Conservation (phyloP, 1,140 invertebrate species). For the Parasteatoda tepidariorum region DNA sequence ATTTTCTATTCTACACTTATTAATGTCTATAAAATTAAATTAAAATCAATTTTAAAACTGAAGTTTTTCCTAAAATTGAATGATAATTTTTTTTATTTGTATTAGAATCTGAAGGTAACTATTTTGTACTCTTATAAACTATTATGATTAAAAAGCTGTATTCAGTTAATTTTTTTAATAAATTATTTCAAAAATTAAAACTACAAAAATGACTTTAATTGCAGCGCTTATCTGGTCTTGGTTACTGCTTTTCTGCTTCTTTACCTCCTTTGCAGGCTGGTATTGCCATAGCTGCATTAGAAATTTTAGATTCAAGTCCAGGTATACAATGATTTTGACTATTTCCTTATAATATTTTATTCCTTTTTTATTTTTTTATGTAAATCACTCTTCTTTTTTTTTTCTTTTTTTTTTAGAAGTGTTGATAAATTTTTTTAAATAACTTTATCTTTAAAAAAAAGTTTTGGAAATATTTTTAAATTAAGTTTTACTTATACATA, state of each 20-base stretch:
- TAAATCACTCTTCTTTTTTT: no score
- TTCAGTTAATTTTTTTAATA: background rate
- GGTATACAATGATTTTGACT: conserved; percentile 66
- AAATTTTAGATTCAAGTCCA: conserved; percentile 79
- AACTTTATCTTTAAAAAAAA: no score
- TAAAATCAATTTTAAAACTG: no score
- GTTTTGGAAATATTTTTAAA: background rate
- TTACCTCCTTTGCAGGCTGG: conserved; percentile 90
- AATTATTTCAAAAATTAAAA: background rate
- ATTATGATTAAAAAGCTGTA: background rate
- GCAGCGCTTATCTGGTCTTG: conserved; percentile 73
- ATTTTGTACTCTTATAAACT: no score
- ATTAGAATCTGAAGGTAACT: no score
- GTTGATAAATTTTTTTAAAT: no score
- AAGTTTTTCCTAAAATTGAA: no score
- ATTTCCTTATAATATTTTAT: background rate
- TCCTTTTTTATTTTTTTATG: conserved; percentile 6
- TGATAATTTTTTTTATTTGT: no score
- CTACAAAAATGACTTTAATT: conserved; percentile 10
- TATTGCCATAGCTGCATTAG: conserved; percentile 83
- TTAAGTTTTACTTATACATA: background rate
- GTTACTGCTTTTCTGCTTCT: conserved; percentile 98
- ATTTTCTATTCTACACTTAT: no score
- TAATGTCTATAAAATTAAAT: no score
- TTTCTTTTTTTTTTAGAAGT: no score